Evolutionary conservation across 2,888 invertebrate species (phyloP).

Genomic region (Pteria penguin): DNA sequence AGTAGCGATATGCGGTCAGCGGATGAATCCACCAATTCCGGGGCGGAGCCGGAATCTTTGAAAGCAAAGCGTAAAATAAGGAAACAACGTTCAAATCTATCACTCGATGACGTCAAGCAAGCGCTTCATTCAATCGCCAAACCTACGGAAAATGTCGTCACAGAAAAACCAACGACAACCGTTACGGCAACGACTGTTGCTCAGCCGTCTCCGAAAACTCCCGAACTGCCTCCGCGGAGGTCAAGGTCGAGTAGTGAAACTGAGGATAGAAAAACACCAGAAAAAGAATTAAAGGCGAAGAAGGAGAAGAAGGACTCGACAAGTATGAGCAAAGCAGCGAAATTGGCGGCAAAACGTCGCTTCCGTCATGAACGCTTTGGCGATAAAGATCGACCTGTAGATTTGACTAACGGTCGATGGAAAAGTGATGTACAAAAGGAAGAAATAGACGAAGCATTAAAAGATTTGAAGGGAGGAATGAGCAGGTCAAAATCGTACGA

Average conservation of each 20-base stretch:
- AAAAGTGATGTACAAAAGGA: conserved; percentile 72
- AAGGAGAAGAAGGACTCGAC: conserved; percentile 25
- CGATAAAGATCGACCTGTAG: conserved; percentile 60
- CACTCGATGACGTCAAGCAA: conserved; percentile 68
- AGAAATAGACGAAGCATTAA: conserved; percentile 68
- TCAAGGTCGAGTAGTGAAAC: conserved; percentile 29
- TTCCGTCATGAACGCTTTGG: conserved; percentile 72
- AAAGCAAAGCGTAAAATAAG: conserved; percentile 66
- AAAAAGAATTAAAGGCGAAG: conserved; percentile 32
- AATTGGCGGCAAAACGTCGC: conserved; percentile 69
- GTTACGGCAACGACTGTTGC: conserved; percentile 10
- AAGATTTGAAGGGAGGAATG: conserved; percentile 66
- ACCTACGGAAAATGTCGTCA: background rate
- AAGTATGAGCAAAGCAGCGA: conserved; percentile 61
- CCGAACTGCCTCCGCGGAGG: conserved; percentile 31
- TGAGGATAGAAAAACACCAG: conserved; percentile 45
- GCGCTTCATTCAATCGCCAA: conserved; percentile 56
- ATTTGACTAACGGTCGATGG: conserved; percentile 60
- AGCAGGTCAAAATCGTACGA: conserved; percentile 74
- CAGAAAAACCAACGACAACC: conserved; percentile 22
- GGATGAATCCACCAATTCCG: background rate
- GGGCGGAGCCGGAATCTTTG: conserved; percentile 57
- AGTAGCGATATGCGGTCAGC: background rate
- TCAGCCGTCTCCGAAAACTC: conserved; percentile 6
- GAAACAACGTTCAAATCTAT: conserved; percentile 67